Conservation (phyloP, 2,113 vertebrate species). For the Azemiops feae region DNA sequence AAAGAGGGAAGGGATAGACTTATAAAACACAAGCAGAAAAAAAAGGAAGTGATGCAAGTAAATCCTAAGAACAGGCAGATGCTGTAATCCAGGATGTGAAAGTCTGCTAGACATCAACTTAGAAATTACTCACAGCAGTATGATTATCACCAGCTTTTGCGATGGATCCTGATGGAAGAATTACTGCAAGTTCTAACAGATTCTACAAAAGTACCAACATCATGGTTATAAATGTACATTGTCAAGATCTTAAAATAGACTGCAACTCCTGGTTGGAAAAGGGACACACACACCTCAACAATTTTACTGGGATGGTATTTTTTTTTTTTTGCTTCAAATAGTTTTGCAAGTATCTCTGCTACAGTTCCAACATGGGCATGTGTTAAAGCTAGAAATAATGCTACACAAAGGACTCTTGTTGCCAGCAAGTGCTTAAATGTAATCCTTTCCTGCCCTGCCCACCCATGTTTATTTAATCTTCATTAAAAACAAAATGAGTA, state of each 20-base stretch:
- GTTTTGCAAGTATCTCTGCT: not conserved
- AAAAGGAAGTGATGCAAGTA: slow-evolving; percentile 1
- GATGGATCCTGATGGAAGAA: not conserved
- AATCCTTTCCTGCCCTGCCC: slow-evolving; percentile 10
- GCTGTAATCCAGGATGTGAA: slow-evolving; percentile 3
- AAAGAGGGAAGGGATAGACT: not conserved
- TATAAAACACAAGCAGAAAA: not conserved
- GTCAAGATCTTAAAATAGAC: not conserved
- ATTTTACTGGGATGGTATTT: not conserved
- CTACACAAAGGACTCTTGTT: not conserved
- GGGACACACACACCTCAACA: not conserved
- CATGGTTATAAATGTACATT: not conserved
- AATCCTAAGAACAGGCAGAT: not conserved
- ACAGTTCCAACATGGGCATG: not conserved
- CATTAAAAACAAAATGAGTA: slow-evolving; percentile 13
- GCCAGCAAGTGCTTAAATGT: not conserved
- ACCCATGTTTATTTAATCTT: slow-evolving; percentile 22
- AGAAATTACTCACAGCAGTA: not conserved
- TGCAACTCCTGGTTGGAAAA: not conserved
- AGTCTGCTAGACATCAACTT: not conserved
- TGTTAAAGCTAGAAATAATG: not conserved
- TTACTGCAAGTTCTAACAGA: not conserved
- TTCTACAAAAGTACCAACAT: not conserved
- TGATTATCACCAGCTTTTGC: not conserved
- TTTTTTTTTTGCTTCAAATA: not conserved